phyloP scores from a whole-genome alignment of 2,888 invertebrate genomes.

The Caenorhabditis sinica region DNA sequence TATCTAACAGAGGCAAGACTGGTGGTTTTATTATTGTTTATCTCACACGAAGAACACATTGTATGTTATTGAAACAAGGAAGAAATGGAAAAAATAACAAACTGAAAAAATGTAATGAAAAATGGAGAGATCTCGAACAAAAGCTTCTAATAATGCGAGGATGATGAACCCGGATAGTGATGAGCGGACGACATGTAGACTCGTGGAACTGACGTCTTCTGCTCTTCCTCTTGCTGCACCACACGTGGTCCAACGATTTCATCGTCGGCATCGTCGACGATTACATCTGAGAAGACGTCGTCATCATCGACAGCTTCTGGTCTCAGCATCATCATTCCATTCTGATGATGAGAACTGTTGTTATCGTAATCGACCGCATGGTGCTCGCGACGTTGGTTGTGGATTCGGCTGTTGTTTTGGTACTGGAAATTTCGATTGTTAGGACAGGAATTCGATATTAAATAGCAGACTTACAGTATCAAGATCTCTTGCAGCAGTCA shows the following conservation, averaged over 20 bases:
- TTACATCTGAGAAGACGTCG: conserved; percentile 14
- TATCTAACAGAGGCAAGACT: neutral
- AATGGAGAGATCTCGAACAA: neutral
- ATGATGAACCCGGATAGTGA: conserved; percentile 15
- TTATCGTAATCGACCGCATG: neutral
- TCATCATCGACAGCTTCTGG: conserved; percentile 24
- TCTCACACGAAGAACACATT: neutral
- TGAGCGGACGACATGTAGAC: conserved; percentile 24
- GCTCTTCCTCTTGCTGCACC: neutral
- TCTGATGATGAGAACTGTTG: neutral
- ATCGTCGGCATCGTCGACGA: conserved; percentile 31
- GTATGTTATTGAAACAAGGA: neutral
- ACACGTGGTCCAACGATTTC: conserved; percentile 5
- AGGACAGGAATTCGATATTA: neutral
- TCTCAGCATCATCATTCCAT: conserved; percentile 42
- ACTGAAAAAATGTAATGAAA: neutral
- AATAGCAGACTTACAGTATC: neutral
- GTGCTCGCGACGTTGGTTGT: neutral
- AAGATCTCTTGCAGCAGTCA: conserved; percentile 19
- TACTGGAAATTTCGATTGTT: conserved; percentile 2
- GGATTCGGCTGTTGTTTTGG: neutral
- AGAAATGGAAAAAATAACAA: neutral
- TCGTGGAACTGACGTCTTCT: conserved; percentile 14
- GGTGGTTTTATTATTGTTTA: neutral
- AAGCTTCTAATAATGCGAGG: conserved; percentile 8